phyloP scores from a whole-genome alignment of 2,113 vertebrate genomes.

The Phalacrocorax aristotelis region DNA sequence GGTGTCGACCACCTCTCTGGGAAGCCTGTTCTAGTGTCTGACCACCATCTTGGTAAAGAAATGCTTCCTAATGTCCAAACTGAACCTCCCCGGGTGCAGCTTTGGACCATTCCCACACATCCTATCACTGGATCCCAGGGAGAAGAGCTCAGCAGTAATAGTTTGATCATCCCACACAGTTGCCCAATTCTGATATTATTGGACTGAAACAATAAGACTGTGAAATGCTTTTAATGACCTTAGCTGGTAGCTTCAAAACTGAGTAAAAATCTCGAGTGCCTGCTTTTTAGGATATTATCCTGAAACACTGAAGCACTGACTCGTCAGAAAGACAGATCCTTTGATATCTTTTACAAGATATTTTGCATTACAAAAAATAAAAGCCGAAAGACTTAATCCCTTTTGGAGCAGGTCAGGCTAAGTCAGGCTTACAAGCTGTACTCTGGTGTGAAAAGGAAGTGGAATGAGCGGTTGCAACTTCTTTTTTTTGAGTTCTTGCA shows the following conservation, averaged over 20 bases:
- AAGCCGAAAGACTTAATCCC: not conserved
- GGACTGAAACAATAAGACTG: not conserved
- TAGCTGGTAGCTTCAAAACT: not conserved
- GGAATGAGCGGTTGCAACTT: not conserved
- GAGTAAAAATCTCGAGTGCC: not conserved
- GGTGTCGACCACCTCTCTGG: accelerated
- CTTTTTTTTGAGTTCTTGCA: not conserved
- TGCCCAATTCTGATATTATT: not conserved
- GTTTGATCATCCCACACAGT: not conserved
- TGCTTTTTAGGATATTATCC: not conserved
- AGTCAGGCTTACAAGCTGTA: not conserved
- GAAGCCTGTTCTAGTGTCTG: not conserved
- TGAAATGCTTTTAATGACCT: not conserved
- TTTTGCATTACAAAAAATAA: not conserved
- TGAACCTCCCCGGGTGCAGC: not conserved
- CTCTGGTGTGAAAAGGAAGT: not conserved
- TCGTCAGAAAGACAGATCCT: not conserved
- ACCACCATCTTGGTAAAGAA: not conserved
- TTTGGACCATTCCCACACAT: not conserved
- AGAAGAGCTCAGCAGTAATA: not conserved
- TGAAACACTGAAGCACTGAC: not conserved
- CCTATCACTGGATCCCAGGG: not conserved
- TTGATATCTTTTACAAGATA: not conserved
- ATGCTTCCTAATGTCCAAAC: not conserved
- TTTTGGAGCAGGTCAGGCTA: not conserved